phyloP scores from a whole-genome alignment of 2,888 invertebrate species.

The Capitulum mitella region DNA sequence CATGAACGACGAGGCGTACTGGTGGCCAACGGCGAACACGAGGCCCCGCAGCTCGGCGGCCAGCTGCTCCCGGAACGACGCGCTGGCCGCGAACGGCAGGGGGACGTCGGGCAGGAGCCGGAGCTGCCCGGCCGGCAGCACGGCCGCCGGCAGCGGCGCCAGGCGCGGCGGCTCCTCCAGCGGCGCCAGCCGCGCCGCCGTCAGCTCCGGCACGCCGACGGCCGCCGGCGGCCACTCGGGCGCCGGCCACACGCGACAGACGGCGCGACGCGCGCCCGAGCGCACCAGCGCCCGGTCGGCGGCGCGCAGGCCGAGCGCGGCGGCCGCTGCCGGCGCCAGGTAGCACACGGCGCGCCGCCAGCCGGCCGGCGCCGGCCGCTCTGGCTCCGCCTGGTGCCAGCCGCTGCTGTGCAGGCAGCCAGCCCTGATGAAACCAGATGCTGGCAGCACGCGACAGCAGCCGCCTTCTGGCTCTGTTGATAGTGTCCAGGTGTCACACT shows the following conservation, averaged over 20 bases:
- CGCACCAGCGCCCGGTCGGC: not conserved
- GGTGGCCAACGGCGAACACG: not conserved
- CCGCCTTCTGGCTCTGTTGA: not conserved
- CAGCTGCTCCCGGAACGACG: not conserved
- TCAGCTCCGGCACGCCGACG: not conserved
- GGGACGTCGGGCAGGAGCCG: not conserved
- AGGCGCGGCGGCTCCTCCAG: not conserved
- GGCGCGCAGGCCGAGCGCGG: not conserved
- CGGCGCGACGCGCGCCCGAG: not conserved
- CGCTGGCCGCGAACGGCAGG: not conserved
- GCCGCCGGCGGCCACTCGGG: not conserved
- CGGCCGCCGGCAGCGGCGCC: not conserved
- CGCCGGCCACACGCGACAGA: not conserved
- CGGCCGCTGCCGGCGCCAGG: not conserved
- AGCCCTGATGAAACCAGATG: not conserved
- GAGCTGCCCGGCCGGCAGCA: not conserved
- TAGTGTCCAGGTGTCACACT: not conserved
- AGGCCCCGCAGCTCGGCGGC: not conserved
- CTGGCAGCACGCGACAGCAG: not conserved
- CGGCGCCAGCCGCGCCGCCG: not conserved
- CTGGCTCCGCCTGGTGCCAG: not conserved
- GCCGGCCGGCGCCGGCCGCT: not conserved
- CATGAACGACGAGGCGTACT: not conserved
- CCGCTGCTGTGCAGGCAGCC: not conserved
- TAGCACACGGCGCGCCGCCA: not conserved